Percentiles rank a stretch among this genome's conserved stretches.
These are phyloP conservation scores for Nemotelus nigrinus DNA, from an alignment of 2,888 invertebrate species.

Conservation along the genomic window DNA sequence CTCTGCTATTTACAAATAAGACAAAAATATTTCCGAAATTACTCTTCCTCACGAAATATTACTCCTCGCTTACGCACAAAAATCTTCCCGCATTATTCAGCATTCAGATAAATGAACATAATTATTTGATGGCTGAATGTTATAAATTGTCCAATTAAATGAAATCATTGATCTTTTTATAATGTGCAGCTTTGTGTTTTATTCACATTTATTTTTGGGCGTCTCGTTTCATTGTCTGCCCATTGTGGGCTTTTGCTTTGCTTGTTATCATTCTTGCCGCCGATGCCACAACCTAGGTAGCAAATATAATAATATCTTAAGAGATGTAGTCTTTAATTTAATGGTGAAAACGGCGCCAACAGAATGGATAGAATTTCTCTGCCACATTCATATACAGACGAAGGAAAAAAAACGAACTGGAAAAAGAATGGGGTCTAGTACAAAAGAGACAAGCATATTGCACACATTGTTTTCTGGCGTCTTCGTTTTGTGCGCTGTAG, in stretches of 20 bases:
- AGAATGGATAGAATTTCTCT: conserved; percentile 26
- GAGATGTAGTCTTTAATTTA: conserved; percentile 40
- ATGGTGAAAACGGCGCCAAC: conserved; percentile 41
- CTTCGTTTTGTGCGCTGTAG: not conserved
- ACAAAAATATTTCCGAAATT: not conserved
- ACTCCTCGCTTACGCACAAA: not conserved
- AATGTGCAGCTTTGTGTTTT: conserved; percentile 24
- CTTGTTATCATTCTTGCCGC: not conserved
- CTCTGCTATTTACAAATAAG: too few relatives aligned
- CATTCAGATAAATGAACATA: conserved; percentile 41
- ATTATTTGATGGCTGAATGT: conserved; percentile 36
- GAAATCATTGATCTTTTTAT: conserved; percentile 41
- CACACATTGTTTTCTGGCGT: conserved; percentile 9
- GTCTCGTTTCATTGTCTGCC: conserved; percentile 14
- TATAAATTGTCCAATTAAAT: conserved; percentile 44
- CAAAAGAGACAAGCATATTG: conserved; percentile 33
- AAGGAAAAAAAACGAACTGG: not conserved
- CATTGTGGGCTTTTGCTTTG: not conserved
- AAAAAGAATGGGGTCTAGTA: conserved; percentile 6
- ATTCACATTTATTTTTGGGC: conserved; percentile 16
- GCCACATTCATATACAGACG: not conserved
- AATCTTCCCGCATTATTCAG: conserved; percentile 25
- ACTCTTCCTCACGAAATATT: not conserved
- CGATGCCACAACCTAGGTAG: not conserved
- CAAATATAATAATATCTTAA: conserved; percentile 28